Percentiles rank a stretch among this genome's conserved stretches.
phyloP scores from a whole-genome alignment of 2,888 invertebrate genomes.

The Empis stercorea region DNA sequence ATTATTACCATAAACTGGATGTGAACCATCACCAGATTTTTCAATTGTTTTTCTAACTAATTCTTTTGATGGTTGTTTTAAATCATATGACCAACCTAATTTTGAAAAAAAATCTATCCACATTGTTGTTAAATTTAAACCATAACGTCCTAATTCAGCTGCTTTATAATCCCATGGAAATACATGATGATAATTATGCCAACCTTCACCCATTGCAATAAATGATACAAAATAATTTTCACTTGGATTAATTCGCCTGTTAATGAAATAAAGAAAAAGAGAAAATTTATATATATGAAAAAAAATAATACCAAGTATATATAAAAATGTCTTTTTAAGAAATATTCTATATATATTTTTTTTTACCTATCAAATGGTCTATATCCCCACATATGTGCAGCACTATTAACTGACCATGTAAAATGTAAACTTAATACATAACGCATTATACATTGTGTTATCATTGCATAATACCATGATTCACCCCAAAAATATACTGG shows the following conservation, averaged over 20 bases:
- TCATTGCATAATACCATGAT: constrained; percentile 48
- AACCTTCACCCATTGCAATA: constrained; percentile 71
- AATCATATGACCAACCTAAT: constrained; percentile 66
- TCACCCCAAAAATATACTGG: constrained; percentile 63
- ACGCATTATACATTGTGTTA: constrained; percentile 53
- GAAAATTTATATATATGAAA: no score
- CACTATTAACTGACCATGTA: constrained; percentile 85
- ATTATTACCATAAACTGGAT: constrained; percentile 19
- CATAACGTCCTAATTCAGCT: constrained; percentile 61
- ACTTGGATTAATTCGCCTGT: constrained; percentile 62
- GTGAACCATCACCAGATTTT: constrained; percentile 36
- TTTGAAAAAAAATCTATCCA: constrained; percentile 55
- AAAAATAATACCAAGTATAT: no score
- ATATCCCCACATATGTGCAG: constrained; percentile 66
- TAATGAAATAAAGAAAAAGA: no score
- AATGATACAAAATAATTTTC: constrained; percentile 64
- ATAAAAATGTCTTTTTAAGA: no score
- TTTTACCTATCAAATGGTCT: constrained; percentile 58
- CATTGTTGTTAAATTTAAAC: constrained; percentile 55
- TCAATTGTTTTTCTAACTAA: constrained; percentile 45
- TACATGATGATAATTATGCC: constrained; percentile 90
- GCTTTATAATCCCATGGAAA: constrained; percentile 92
- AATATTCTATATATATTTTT: background rate
- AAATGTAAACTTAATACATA: constrained; percentile 63
- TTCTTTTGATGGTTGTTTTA: constrained; percentile 49